Conservation (phyloP, 2,797 vertebrate species). For the Phalanger gymnotis region DNA sequence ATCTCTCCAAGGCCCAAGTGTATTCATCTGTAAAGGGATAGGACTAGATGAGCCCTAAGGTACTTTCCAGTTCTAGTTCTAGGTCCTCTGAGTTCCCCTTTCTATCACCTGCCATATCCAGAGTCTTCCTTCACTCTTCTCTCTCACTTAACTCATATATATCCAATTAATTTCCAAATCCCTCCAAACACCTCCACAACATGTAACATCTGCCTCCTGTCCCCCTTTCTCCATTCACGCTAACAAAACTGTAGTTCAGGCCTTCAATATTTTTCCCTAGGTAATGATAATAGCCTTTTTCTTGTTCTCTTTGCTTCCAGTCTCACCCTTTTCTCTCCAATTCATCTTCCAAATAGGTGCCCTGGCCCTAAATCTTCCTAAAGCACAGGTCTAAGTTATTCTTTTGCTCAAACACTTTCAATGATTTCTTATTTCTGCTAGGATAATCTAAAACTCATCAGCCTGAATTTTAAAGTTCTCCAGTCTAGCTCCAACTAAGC, state of each 20-base stretch:
- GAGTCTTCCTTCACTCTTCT: not conserved
- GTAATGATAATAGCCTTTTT: not conserved
- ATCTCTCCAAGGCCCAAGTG: not conserved
- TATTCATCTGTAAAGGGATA: not conserved
- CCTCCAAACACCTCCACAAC: not conserved
- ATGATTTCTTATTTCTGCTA: not conserved
- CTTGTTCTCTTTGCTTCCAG: not conserved
- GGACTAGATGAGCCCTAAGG: not conserved
- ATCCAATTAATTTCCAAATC: not conserved
- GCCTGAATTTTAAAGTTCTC: not conserved
- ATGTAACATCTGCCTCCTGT: not conserved
- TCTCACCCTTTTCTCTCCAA: not conserved
- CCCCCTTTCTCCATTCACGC: not conserved
- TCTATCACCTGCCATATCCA: not conserved
- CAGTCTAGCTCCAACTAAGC: not conserved
- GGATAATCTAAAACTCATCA: not conserved
- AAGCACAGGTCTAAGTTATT: not conserved
- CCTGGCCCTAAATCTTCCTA: not conserved
- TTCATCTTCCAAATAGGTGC: not conserved
- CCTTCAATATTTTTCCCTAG: not conserved
- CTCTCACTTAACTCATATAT: not conserved
- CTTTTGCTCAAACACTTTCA: not conserved
- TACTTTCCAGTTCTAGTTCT: not conserved
- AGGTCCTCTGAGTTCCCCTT: not conserved
- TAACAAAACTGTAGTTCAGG: not conserved